Conservation (phyloP, 2,113 vertebrate genomes). For the Gopherus evgoodei region DNA sequence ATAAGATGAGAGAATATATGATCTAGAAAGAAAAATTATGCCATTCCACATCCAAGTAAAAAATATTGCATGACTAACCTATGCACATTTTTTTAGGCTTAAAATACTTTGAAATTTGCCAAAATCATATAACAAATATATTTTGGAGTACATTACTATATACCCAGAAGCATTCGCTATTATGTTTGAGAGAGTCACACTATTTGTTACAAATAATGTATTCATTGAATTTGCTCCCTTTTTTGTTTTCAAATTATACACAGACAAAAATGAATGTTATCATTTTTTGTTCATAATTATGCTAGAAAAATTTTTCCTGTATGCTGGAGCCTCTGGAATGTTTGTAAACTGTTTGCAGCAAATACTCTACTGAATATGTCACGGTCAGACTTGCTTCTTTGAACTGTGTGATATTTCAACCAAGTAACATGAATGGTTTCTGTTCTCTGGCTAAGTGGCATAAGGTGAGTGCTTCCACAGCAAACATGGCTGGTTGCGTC, state of each 20-base stretch:
- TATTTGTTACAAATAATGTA: neutral
- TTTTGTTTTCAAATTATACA: neutral
- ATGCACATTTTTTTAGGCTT: neutral
- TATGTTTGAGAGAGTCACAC: neutral
- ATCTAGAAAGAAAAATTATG: conserved; percentile 29
- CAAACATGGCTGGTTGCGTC: neutral
- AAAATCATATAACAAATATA: neutral
- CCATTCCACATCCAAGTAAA: conserved; percentile 39
- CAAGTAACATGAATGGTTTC: neutral
- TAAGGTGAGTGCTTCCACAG: neutral
- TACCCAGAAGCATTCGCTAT: neutral
- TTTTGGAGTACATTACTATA: neutral
- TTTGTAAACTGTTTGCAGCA: neutral
- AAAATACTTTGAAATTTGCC: conserved; percentile 36
- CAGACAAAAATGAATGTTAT: neutral
- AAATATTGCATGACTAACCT: conserved; percentile 22
- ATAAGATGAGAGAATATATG: neutral
- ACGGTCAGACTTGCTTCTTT: neutral
- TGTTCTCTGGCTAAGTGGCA: neutral
- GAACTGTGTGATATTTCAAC: neutral
- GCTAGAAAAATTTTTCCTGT: neutral
- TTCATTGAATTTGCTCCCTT: neutral
- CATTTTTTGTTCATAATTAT: neutral
- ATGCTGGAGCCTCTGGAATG: neutral
- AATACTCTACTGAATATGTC: conserved; percentile 18